Evolutionary conservation across 1,140 invertebrate genomes (phyloP), one percentile per base, ranked within the genome.

Genomic region (Scaptomyza montana): DNA sequence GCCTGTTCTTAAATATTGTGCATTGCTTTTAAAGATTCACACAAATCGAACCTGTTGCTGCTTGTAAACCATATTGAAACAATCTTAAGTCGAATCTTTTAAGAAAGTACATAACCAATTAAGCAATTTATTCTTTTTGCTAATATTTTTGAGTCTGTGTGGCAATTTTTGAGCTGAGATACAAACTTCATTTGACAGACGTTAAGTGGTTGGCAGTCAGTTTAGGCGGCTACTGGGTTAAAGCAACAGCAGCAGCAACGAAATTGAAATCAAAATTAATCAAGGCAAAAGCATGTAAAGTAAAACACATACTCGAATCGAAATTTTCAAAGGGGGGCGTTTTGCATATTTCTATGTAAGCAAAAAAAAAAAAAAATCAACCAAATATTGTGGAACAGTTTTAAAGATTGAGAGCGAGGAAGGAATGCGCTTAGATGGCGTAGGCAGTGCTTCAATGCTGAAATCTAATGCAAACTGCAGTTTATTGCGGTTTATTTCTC

Each of bases 261-360:
- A 85, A 87, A 86, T 86, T 87, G 82, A 86, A 86, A 87, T 81
- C 82, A 78, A 87, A 86, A 86, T 86, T 87, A 86, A 86, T 86
- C 82, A 67, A 67, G 53, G 62, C 62, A 51, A 75, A 81, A 78
- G 45, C 50, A 65, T 71, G 67, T 84, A 71, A 47, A 19, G 56
- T 33, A 46, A 64, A 68, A 77, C 46, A 56, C 49, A 46, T 28
- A 46, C 25, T 21, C 43, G 33, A 36, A 53, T 9, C 57, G 19
- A 57, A 49, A 45, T 47, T 36, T 19, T 36, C 59, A 50, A 36
- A 50, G 39, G 54, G 46, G 60, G 76, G 57, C 74, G 80, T 75
- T 78, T 87, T 82, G 82, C 81, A 86, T 85, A 84, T 84, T 79
- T 78, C 47, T 25, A 56, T 60, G 47, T 7, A 51, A 57, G 45